Percentiles rank a stretch among this genome's conserved stretches.
Evolutionary conservation across 2,888 invertebrate species (phyloP).

Genomic region (Nycteola revayana): DNA sequence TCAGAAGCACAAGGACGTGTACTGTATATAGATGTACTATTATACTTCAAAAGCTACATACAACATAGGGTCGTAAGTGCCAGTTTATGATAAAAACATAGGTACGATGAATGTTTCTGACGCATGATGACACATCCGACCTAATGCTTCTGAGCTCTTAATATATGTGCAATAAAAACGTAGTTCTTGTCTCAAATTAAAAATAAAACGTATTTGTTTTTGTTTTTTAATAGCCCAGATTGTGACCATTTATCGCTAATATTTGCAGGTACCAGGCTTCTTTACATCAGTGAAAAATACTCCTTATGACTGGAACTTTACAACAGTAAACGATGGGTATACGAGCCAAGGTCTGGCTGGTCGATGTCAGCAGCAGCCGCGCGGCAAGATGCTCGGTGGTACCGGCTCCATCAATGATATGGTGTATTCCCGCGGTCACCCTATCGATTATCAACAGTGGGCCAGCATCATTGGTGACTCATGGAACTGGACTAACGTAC

Average conservation of each 20-base stretch:
- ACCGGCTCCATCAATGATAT: constrained; percentile 65
- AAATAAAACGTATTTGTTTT: no score
- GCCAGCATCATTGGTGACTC: constrained; percentile 41
- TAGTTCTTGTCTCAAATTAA: no score
- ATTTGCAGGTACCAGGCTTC: constrained; percentile 57
- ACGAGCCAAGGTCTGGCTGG: constrained; percentile 52
- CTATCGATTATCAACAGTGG: constrained; percentile 65
- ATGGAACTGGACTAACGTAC: constrained; percentile 60
- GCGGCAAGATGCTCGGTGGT: constrained; percentile 65
- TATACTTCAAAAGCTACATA: no score
- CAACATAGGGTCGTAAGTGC: no score
- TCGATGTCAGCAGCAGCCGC: constrained; percentile 55
- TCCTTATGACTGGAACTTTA: constrained; percentile 66
- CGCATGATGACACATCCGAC: no score
- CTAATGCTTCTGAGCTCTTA: no score
- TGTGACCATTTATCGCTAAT: neutral
- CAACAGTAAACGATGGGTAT: constrained; percentile 45
- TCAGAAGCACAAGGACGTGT: no score
- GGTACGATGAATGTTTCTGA: no score
- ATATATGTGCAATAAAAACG: no score
- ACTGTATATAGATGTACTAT: no score
- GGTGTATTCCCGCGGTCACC: constrained; percentile 65
- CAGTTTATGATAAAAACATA: no score
- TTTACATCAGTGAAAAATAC: constrained; percentile 41
- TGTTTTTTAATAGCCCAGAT: no score